A percentile compares a stretch with the other conserved stretches of the same genome.
These are phyloP conservation scores for Colossoma macropomum DNA, from an alignment of 2,113 vertebrate species.

Conservation along the genomic window DNA sequence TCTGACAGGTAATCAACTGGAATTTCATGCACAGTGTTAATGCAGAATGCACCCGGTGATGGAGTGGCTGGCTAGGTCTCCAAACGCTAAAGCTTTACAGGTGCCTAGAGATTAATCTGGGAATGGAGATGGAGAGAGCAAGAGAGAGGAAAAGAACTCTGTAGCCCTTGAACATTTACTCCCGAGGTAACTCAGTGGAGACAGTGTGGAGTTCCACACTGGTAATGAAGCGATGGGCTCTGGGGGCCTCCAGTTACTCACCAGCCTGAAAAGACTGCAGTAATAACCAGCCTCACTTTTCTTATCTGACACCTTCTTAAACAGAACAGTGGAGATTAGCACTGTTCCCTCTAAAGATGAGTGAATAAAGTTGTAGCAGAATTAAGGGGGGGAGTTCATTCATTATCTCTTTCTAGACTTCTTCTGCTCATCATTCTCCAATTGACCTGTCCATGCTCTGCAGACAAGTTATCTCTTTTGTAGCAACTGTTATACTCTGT, in stretches of 20 bases:
- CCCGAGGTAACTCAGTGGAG: neutral
- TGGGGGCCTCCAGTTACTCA: neutral
- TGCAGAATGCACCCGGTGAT: conserved; percentile 17
- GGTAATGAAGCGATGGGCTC: conserved; percentile 9
- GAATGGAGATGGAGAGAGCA: neutral
- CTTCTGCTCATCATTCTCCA: neutral
- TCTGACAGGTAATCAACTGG: conserved; percentile 43
- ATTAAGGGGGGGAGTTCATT: neutral
- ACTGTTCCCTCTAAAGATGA: neutral
- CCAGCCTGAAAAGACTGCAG: neutral
- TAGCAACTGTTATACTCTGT: too few species aligned
- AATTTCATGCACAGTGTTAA: conserved; percentile 41
- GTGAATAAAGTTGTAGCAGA: neutral
- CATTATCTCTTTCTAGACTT: neutral
- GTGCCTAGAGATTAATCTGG: neutral
- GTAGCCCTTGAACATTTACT: conserved; percentile 1
- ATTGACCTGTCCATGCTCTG: too few species aligned
- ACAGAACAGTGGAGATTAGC: neutral
- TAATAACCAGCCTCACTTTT: conserved; percentile 21
- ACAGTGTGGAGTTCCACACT: neutral
- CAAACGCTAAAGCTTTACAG: neutral
- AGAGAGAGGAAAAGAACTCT: neutral
- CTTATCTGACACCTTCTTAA: neutral
- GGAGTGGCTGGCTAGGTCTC: neutral
- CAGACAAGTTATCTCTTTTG: too few species aligned